Percentiles rank a stretch among this genome's conserved stretches.
Conservation (phyloP, 2,888 invertebrate species). For the Zelleria hepariella region DNA sequence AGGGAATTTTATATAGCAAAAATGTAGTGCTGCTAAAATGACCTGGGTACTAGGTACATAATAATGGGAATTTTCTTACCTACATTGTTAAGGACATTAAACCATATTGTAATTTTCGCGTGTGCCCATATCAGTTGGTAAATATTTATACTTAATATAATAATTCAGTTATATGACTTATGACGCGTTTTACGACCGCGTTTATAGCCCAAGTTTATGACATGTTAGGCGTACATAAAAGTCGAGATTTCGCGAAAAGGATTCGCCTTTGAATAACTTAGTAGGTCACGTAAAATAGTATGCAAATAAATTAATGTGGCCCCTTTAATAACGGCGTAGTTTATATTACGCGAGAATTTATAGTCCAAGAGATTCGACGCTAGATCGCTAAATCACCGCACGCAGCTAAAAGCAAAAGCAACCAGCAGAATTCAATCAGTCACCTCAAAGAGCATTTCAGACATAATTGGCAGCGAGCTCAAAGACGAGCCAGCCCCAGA, state of each 20-base stretch:
- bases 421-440: slow-evolving; percentile 48
- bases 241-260: slow-evolving; percentile 60
- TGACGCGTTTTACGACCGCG: slow-evolving; percentile 50
- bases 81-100: too few species aligned
- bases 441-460: slow-evolving; percentile 50
- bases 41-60: too few species aligned
- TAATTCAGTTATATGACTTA: slow-evolving; percentile 35
- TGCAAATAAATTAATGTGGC: slow-evolving; percentile 5
- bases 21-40: too few species aligned
- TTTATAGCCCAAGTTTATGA: slow-evolving; percentile 58
- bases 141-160: slow-evolving; percentile 46
- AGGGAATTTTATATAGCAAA: too few species aligned
- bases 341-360: not conserved
- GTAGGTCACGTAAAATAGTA: slow-evolving; percentile 27
- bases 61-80: too few species aligned
- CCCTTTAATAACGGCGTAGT: not conserved
- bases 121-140: slow-evolving; percentile 18
- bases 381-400: not conserved
- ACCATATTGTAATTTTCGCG: not conserved
- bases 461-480: slow-evolving; percentile 48
- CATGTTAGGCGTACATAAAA: slow-evolving; percentile 62
- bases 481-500: slow-evolving; percentile 25
- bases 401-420: slow-evolving; percentile 24
- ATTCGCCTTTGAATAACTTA: slow-evolving; percentile 57
- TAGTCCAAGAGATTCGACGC: not conserved